phyloP scores from a whole-genome alignment of 2,797 vertebrate genomes.

The Streptopelia turtur region DNA sequence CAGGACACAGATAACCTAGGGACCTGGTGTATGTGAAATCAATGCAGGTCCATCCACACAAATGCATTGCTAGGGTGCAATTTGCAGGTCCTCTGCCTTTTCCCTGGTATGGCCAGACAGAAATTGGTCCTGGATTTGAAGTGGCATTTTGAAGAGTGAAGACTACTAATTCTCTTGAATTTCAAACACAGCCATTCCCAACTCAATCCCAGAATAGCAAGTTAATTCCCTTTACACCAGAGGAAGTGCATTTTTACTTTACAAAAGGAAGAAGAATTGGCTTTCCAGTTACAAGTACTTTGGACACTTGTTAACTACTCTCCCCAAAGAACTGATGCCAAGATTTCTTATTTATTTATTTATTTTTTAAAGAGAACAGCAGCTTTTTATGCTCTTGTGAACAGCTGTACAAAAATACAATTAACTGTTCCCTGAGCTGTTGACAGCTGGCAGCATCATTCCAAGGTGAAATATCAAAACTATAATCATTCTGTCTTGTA shows the following conservation, averaged over 20 bases:
- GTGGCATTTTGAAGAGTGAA: not conserved
- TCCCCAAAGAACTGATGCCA: slow-evolving; percentile 5
- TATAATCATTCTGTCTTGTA: not conserved
- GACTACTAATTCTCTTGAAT: not conserved
- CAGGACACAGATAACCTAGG: not conserved
- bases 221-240: not conserved
- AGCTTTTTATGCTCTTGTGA: not conserved
- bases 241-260: slow-evolving; percentile 43
- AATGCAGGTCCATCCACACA: not conserved
- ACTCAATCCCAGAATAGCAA: not conserved
- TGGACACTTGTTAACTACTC: slow-evolving; percentile 5
- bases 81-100: not conserved
- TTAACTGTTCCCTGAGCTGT: slow-evolving; percentile 50
- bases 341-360: not conserved
- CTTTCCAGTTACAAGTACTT: not conserved
- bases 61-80: not conserved
- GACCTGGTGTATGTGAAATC: not conserved
- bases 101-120: not conserved
- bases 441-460: slow-evolving; percentile 49
- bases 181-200: not conserved
- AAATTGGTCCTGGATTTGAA: not conserved
- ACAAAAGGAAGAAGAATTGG: not conserved
- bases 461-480: slow-evolving; percentile 18
- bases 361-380: not conserved
- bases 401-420: slow-evolving; percentile 52